Evolutionary conservation across 1,140 invertebrate genomes (phyloP), one percentile per base, ranked within the genome.

Genomic region (Maniola jurtina): DNA sequence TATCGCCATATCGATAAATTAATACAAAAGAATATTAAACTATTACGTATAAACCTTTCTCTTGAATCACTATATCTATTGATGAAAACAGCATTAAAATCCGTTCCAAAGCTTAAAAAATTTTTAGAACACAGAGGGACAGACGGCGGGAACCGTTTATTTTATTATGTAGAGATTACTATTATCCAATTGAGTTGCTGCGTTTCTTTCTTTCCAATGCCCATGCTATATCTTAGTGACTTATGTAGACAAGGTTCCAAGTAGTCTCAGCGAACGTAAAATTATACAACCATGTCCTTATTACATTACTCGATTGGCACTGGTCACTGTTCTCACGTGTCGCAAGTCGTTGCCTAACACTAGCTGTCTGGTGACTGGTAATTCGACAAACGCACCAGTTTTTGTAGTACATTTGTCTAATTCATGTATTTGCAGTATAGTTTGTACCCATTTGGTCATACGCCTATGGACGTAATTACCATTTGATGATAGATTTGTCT

Each of bases 201-300:
- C 13, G 45, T 48, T 6, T 25, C 5, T 16, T 16, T 15, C 14
- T 52, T 3, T 52, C 14, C 25, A 52, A 55, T 55, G 34, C 35
- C 54, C 25, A 47, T 47, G n/a, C 13, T 45, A 7, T 45, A 40
- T 40, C n/a, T 10, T 61, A 9, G n/a, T 42, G 14, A 56, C 34
- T 45, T 64, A 64, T 55, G 57, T 61, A 34, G 54, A 66, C 45
- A 64, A 61, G 57, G 62, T 68, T 62, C 42, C 16, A 54, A 64
- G 42, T 57, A 56, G 38, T 36, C 50, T 55, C 61, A n/a, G 38
- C 50, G 52, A 64, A 60, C 42, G 57, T 48, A 65, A n/a, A 73
- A 79, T 79, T 80, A 80, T 78, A 81, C 75, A 80, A 71, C 70
- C 68, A 64, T 80, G 82, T 80, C 74, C 77, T 75, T 76, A 77